Base-by-base conservation (phyloP, 2,113 vertebrate genomes). In the Poeciliopsis occidentalis region DNA sequence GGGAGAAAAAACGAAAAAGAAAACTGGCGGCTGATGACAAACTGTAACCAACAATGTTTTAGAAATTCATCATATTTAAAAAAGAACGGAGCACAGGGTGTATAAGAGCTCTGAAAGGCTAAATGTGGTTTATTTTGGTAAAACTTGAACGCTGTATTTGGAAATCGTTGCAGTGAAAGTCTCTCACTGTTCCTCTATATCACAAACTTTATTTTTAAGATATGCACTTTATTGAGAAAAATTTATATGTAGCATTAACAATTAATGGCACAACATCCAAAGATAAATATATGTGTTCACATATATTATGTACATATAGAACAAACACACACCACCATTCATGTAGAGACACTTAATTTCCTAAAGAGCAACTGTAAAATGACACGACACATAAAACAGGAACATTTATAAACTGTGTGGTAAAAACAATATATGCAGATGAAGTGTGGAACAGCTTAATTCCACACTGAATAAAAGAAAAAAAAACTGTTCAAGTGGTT, bases 1-100 rank as follows among this genome's bases (percentile, higher is more conserved):
- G 75, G 41, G 17, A 69, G 71, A 41, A 41, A 71, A 75, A 79
- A 84, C 51, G 65, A 71, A 75, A 41, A 41, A 71, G 73, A 79
- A 84, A 62, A 65, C 70, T 54, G 68, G 62, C 29, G 13, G 69
- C 24, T 70, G 75, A 81, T 78, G 63, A 64, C 47, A 31, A 78
- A 83, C 47, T 64, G 51, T 64, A 69, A 64, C 22, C 30, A 83
- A 13, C 69, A 79, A 29, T 77, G 12, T 75, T 73, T 67, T 67
- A 17, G 8, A 66, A 69, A 71, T 67, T 22, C 19, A 47, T 65
- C 26, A 31, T n/a, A 64, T 32, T 41, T 24, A 1, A 26, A 22
- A 17, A 13, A 78, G 60, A 26, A 47, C 27, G 31, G 29, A 34
- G 60, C 10, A 12, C 64, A 68, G 8, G 29, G 27, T 31, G n/a